Evolutionary conservation across 2,797 vertebrate genomes (phyloP).

Genomic region (Siniperca obscura): DNA sequence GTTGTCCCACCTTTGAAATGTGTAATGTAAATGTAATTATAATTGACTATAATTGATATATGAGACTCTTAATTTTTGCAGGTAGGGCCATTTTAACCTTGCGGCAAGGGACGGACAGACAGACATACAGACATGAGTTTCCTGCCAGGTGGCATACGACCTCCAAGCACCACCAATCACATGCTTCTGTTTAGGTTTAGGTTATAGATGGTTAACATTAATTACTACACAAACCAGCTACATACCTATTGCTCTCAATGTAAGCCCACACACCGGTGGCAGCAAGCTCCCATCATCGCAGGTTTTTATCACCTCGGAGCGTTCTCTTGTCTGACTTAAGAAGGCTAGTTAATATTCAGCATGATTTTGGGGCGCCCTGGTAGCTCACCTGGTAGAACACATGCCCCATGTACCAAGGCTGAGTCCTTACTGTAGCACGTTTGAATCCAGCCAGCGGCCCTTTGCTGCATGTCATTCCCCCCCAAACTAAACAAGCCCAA

Average conservation of each 20-base stretch:
- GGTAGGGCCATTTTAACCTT: background rate
- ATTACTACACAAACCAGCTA: background rate
- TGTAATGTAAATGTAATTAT: background rate
- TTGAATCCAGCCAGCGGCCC: no score
- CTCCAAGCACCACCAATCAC: background rate
- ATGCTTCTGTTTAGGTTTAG: background rate
- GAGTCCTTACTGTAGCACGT: no score
- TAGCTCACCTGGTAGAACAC: no score
- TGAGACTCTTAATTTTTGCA: background rate
- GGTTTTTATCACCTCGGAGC: background rate
- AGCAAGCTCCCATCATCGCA: background rate
- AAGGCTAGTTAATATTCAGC: background rate
- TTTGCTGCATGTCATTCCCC: no score
- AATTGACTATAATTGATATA: background rate
- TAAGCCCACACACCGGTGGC: background rate
- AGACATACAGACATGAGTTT: background rate
- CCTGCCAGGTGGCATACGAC: background rate
- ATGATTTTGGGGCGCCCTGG: background rate
- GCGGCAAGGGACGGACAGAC: background rate
- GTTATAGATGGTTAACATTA: background rate
- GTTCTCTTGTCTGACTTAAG: background rate
- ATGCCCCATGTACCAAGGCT: no score
- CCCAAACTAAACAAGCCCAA: no score
- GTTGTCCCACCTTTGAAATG: background rate
- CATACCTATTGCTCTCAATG: background rate